Evolutionary conservation across 2,888 invertebrate species (phyloP).

Genomic region (Notocelia uddmanniana): DNA sequence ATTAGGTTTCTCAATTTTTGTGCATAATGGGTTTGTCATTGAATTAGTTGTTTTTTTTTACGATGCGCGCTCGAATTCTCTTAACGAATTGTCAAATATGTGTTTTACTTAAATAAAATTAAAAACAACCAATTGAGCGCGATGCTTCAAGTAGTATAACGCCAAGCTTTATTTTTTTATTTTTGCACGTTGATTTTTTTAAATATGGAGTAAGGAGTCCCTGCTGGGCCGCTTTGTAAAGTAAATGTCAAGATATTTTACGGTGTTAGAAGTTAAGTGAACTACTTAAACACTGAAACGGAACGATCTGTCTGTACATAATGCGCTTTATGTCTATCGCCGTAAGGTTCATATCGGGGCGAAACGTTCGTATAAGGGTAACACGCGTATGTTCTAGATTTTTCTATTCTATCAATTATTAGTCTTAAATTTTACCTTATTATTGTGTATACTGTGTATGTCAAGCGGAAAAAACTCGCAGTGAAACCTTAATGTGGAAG

Average conservation of each 20-base stretch:
- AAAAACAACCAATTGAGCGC: background rate
- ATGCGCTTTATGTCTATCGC: conserved; percentile 8
- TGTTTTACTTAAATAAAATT: background rate
- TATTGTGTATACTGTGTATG: conserved; percentile 25
- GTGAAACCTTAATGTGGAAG: background rate
- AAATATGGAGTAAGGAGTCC: background rate
- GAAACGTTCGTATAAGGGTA: conserved; percentile 19
- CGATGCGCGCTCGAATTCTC: conserved; percentile 1
- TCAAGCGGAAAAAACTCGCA: conserved; percentile 2
- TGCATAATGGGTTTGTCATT: background rate
- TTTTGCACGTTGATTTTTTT: background rate
- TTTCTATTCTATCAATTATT: conserved; percentile 37
- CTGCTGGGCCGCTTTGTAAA: conserved; percentile 15
- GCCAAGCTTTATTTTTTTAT: background rate
- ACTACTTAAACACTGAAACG: conserved; percentile 1
- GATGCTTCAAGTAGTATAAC: background rate
- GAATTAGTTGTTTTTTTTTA: background rate
- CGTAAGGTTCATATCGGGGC: conserved; percentile 12
- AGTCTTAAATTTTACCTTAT: conserved; percentile 30
- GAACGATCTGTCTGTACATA: conserved; percentile 27
- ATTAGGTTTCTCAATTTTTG: conserved; percentile 18
- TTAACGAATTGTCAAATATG: background rate
- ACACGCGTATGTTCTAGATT: conserved; percentile 21
- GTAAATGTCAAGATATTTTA: conserved; percentile 16
- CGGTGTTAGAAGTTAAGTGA: conserved; percentile 27